Base-by-base conservation (phyloP, 2,888 invertebrate genomes). In the Drosophila tanythrix region DNA sequence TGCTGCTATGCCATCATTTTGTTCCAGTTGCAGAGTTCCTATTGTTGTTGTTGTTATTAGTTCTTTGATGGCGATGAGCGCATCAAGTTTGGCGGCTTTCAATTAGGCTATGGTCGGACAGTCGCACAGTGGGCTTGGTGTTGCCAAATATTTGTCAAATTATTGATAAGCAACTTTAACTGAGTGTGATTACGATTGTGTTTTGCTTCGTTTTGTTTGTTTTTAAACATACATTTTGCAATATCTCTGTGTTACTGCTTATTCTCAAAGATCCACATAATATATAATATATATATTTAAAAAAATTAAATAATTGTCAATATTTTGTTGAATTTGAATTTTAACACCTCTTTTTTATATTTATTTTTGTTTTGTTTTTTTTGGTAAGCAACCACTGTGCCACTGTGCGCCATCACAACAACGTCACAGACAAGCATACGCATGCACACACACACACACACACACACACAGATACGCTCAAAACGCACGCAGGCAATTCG, bases 11-110 rank as follows among this genome's bases (percentile, higher is more conserved):
- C 31, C 40, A 35, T 21, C 25, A 43, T n/a, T 33, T 18, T 55
- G 46, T 50, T 58, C 29, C 35, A 56, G 25, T 58, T 53, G 31
- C 33, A n/a, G 27, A 52, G 15, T 27, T 36, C 15, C 35, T 70
- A 15, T 60, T 50, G 50, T 29, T 57, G 52, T 38, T 70, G 71
- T 8, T 53, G 13, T 25, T 66, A 25, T 35, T 40, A 50, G 51
- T 76, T 58, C 76, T 65, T 67, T 50, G 55, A 56, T 27, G 58
- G 61, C 65, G 79, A 80, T 79, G 79, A 80, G 80, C 77, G 77
- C 81, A 80, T 79, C 70, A 59, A 55, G 59, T 77, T 74, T 72
- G 58, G 40, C 58, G 53, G 62, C 43, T 48, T 62, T 72, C 55
- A 62, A 72, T 74, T 74, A 62, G 52, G 66, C 61, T 56, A 66